These are phyloP conservation scores for Poeciliopsis retropinna DNA, from an alignment of 2,113 vertebrate genomes.

Conservation along the genomic window DNA sequence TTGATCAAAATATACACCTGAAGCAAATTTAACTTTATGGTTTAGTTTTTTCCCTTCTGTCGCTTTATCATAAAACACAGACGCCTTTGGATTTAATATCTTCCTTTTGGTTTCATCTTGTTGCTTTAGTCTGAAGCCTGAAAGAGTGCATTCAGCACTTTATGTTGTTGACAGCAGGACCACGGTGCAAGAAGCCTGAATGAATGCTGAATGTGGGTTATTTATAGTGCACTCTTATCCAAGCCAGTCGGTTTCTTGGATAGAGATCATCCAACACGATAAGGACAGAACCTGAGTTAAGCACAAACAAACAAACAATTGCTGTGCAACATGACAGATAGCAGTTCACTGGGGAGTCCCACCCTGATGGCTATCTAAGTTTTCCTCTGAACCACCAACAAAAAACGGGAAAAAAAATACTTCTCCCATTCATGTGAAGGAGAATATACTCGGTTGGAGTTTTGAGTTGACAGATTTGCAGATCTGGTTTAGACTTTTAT, in stretches of 20 bases:
- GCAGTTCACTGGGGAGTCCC: constrained; percentile 9
- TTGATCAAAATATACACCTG: not conserved
- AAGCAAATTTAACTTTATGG: not conserved
- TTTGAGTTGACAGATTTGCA: not conserved
- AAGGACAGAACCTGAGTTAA: constrained; percentile 41
- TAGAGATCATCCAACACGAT: constrained; percentile 36
- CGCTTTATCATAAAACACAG: not conserved
- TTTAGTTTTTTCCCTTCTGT: not conserved
- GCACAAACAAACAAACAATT: constrained; percentile 36
- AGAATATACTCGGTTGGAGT: constrained; percentile 3
- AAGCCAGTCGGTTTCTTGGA: not conserved
- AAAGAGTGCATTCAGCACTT: constrained; percentile 4
- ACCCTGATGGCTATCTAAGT: constrained; percentile 61
- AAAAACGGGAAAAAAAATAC: constrained; percentile 12
- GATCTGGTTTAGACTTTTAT: not conserved
- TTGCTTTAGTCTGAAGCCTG: constrained; percentile 14
- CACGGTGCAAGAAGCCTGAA: not conserved
- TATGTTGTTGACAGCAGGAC: not conserved
- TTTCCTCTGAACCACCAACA: constrained; percentile 43
- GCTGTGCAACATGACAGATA: not conserved
- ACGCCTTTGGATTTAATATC: not conserved
- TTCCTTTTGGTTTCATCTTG: not conserved
- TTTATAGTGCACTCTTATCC: constrained; percentile 38
- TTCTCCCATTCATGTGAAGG: not conserved
- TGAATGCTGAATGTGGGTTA: constrained; percentile 52